Conservation (phyloP, 2,113 vertebrate species). For the Lagopus leucura region DNA sequence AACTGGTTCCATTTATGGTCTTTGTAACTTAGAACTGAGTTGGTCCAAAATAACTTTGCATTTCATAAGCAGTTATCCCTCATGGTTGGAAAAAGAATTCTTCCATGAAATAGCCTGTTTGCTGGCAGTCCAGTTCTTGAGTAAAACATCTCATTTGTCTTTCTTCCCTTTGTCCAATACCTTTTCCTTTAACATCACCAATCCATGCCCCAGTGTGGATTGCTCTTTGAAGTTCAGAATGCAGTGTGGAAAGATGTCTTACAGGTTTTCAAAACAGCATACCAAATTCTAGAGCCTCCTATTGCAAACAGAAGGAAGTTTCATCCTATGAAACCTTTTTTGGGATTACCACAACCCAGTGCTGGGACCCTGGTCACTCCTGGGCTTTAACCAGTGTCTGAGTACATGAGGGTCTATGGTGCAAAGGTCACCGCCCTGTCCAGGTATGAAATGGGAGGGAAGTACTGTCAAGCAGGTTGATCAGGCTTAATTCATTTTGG, state of each 20-base stretch:
- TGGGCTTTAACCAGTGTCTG: background rate
- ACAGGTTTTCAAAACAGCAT: background rate
- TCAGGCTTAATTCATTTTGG: background rate
- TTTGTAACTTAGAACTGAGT: background rate
- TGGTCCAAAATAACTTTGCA: background rate
- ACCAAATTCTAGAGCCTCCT: background rate
- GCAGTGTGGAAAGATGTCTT: background rate
- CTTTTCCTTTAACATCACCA: background rate
- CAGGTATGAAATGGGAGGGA: background rate
- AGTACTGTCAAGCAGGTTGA: background rate
- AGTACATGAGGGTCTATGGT: background rate
- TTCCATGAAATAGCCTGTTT: background rate
- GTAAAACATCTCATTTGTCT: background rate
- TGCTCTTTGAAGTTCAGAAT: constrained; percentile 5
- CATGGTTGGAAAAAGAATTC: background rate
- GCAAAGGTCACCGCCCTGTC: background rate
- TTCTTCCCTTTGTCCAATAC: background rate
- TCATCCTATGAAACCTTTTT: background rate
- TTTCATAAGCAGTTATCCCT: background rate
- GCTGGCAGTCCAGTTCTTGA: background rate
- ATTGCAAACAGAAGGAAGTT: background rate
- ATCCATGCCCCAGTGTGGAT: background rate
- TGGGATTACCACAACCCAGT: background rate
- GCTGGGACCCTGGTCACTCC: background rate
- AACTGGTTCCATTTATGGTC: background rate